These are phyloP conservation scores for Liposcelis brunnea DNA, from an alignment of 2,888 invertebrate genomes.

Conservation along the genomic window DNA sequence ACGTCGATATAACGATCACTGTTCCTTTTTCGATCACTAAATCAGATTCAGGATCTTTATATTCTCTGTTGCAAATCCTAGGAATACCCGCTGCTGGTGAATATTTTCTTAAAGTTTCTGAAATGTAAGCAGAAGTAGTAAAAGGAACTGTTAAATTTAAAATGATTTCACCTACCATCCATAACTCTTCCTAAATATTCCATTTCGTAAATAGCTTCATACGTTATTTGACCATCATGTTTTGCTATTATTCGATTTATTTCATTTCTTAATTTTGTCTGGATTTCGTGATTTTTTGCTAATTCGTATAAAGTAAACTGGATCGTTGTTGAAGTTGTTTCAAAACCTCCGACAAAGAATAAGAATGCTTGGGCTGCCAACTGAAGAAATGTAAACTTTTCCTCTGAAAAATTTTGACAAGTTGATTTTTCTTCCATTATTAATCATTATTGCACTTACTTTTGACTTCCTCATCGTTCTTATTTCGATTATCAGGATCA, in stretches of 20 bases:
- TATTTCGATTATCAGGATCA: not conserved
- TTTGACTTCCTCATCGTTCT: not conserved
- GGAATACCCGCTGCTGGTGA: slow-evolving; percentile 16
- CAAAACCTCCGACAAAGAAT: slow-evolving; percentile 21
- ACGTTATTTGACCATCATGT: slow-evolving; percentile 17
- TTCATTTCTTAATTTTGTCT: slow-evolving; percentile 18
- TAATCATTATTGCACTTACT: not conserved
- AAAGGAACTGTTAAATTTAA: not conserved
- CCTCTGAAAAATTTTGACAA: not conserved
- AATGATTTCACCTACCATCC: slow-evolving; percentile 11
- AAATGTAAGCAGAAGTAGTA: not conserved
- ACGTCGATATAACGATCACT: slow-evolving; percentile 28
- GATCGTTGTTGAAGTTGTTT: slow-evolving; percentile 20
- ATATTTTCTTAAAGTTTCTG: slow-evolving; percentile 22
- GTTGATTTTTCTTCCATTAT: not conserved
- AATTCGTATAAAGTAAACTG: slow-evolving; percentile 18
- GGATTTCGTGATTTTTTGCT: slow-evolving; percentile 19
- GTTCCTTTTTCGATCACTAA: not conserved
- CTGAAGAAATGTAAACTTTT: not conserved
- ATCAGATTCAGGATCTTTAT: not conserved
- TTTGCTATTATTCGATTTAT: slow-evolving; percentile 16
- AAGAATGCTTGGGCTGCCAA: slow-evolving; percentile 17
- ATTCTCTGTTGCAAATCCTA: not conserved
- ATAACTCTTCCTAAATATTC: slow-evolving; percentile 20
- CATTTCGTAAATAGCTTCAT: slow-evolving; percentile 19